phyloP scores from a whole-genome alignment of 2,797 vertebrate species.

The Cyclopterus lumpus region DNA sequence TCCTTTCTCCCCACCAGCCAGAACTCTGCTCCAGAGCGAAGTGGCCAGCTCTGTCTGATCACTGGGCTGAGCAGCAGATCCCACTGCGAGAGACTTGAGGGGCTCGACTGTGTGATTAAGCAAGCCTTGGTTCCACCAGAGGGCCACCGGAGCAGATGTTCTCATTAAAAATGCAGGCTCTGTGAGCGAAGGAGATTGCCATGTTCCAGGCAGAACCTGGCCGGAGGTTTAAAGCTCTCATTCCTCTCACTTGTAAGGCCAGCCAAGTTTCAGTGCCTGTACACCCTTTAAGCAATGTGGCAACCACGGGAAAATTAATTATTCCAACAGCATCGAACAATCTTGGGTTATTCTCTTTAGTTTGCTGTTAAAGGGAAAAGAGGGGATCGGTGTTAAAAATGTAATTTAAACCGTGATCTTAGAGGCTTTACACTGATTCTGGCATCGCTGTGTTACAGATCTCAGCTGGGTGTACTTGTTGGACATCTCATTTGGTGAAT shows the following conservation, averaged over 20 bases:
- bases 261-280: constrained; percentile 74
- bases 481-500: constrained; percentile 44
- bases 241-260: constrained; percentile 75
- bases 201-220: constrained; percentile 83
- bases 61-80: constrained; percentile 73
- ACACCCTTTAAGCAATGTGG: constrained; percentile 70
- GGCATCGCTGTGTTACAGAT: constrained; percentile 21
- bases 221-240: constrained; percentile 82
- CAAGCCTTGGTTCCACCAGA: constrained; percentile 81
- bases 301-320: constrained; percentile 67
- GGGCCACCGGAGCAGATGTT: constrained; percentile 86
- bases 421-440: constrained; percentile 36
- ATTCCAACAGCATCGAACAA: constrained; percentile 66
- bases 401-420: constrained; percentile 15
- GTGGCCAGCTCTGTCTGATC: constrained; percentile 75
- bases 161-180: constrained; percentile 88
- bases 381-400: constrained; percentile 32
- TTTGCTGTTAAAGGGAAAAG: constrained; percentile 42
- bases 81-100: constrained; percentile 80
- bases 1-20: constrained; percentile 35
- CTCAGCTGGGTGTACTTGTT: constrained; percentile 38
- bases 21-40: constrained; percentile 52
- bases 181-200: constrained; percentile 80
- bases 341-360: constrained; percentile 63
- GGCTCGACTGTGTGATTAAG: constrained; percentile 85